Percentiles rank a stretch among this genome's conserved stretches.
Evolutionary conservation across 1,140 invertebrate genomes (phyloP).

Genomic region (Listronotus bonariensis): DNA sequence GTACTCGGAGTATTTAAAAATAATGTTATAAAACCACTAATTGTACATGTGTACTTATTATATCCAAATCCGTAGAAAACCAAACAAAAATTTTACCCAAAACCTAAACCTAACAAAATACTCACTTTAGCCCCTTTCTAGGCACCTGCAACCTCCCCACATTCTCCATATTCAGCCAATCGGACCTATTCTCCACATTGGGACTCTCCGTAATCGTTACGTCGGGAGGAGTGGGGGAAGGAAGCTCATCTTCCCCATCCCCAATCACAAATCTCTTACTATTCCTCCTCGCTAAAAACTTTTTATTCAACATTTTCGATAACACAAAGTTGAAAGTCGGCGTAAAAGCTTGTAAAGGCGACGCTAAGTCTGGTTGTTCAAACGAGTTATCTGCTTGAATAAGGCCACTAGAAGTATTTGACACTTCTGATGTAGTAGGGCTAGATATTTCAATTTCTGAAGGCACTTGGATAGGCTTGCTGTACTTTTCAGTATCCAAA

Average conservation of each 20-base stretch:
- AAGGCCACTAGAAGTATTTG: neutral
- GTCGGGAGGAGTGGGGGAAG: constrained; percentile 33
- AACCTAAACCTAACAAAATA: constrained; percentile 1
- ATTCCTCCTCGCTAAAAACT: constrained; percentile 46
- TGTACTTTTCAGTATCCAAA: no score
- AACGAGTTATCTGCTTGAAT: neutral
- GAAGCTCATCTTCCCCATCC: constrained; percentile 47
- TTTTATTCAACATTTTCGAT: constrained; percentile 28
- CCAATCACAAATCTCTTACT: constrained; percentile 55
- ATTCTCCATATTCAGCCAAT: constrained; percentile 25
- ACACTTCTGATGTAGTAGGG: neutral
- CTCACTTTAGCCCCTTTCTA: constrained; percentile 39
- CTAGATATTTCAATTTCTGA: neutral
- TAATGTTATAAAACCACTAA: no score
- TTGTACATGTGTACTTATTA: no score
- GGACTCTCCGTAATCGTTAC: constrained; percentile 41
- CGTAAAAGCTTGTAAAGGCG: constrained; percentile 4
- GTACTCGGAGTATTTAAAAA: no score
- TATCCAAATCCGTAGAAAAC: constrained; percentile 6
- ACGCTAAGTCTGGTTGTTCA: neutral
- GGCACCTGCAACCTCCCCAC: constrained; percentile 16
- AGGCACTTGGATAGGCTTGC: neutral
- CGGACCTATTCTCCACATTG: constrained; percentile 24
- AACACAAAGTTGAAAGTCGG: constrained; percentile 27
- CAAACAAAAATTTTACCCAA: constrained; percentile 10